phyloP scores from a whole-genome alignment of 2,113 vertebrate species.

The Scalopus aquaticus region DNA sequence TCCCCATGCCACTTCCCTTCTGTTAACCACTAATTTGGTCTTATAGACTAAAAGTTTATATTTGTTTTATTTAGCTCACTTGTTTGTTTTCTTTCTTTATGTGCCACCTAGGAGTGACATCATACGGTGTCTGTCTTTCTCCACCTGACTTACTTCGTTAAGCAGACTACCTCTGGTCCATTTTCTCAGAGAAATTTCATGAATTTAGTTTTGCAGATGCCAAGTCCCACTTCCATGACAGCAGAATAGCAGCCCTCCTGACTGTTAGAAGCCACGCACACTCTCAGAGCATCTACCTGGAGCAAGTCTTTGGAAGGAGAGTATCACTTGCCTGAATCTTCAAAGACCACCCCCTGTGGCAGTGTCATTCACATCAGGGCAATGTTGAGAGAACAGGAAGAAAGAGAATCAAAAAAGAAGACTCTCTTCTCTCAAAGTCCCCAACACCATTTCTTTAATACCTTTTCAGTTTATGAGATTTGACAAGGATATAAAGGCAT shows the following conservation, averaged over 20 bases:
- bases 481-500: conserved; percentile 79
- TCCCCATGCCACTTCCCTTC: background rate
- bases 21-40: background rate
- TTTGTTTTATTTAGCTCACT: background rate
- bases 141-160: background rate
- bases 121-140: background rate
- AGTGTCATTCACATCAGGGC: conserved; percentile 35
- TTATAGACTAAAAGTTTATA: background rate
- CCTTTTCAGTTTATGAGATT: conserved; percentile 63
- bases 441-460: conserved; percentile 72
- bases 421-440: conserved; percentile 61
- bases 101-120: background rate
- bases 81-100: background rate
- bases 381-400: conserved; percentile 20
- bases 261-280: background rate
- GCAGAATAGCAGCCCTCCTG: background rate
- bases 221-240: background rate
- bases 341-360: conserved; percentile 48
- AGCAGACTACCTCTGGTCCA: background rate
- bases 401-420: conserved; percentile 55
- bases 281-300: background rate
- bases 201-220: background rate
- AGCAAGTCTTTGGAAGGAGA: background rate
- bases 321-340: conserved; percentile 32
- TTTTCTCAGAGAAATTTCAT: background rate